Conservation (phyloP, 2,797 vertebrate genomes). For the Eleutherodactylus coqui region DNA sequence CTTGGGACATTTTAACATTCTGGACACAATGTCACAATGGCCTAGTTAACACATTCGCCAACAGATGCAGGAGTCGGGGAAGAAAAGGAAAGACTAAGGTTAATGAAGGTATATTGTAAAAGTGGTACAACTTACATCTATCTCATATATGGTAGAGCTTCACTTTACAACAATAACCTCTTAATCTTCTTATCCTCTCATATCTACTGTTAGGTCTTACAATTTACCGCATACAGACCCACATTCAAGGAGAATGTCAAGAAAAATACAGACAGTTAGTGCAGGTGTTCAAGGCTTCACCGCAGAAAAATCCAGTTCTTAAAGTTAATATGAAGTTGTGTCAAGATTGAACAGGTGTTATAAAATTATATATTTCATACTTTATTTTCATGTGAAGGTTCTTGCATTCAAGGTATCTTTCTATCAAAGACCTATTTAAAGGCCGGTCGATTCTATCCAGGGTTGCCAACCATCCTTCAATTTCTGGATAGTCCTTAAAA, state of each 20-base stretch:
- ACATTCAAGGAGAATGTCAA: background rate
- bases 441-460: too few relatives aligned
- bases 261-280: background rate
- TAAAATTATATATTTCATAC: background rate
- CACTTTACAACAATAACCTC: too few relatives aligned
- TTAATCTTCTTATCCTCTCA: slow-evolving; percentile 17
- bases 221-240: slow-evolving; percentile 22
- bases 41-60: too few relatives aligned
- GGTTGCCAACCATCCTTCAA: too few relatives aligned
- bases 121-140: too few relatives aligned
- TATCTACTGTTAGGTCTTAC: background rate
- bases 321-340: background rate
- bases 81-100: too few relatives aligned
- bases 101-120: too few relatives aligned
- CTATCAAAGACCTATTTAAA: background rate
- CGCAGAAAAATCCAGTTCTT: slow-evolving; percentile 20
- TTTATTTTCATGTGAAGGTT: background rate
- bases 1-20: too few relatives aligned
- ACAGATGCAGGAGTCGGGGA: too few relatives aligned
- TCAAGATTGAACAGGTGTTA: slow-evolving; percentile 7
- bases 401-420: background rate
- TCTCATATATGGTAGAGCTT: too few relatives aligned
- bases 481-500: too few relatives aligned
- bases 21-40: too few relatives aligned
- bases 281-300: slow-evolving; percentile 29